Evolutionary conservation across 92 coral and sea anemone genomes (phyloP), one percentile per base, ranked within the genome.

Genomic region (Plumapathes pennacea): DNA sequence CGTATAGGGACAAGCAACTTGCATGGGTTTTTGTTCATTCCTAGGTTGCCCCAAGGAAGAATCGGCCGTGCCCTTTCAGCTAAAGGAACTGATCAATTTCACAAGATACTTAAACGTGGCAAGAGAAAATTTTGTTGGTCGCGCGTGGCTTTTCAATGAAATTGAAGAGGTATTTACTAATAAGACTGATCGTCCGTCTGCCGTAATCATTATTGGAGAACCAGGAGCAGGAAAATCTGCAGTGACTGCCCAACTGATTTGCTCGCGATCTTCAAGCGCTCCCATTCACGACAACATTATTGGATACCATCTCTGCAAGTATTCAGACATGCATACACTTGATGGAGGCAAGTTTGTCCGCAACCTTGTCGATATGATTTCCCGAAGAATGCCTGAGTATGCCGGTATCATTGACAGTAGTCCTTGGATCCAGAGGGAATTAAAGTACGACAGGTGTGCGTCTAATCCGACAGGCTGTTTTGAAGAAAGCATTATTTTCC

Each of bases 221-320:
- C 96, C 96, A 17, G 96, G 96, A 3, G 54, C 77, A 9, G 96
- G 96, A 23, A 87, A 87, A 57, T 81, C 96, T 25, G 89, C 96
- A 1, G 27, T 87, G 2, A 57, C 70, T 20, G 77, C 96, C n/a
- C 73, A 88, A 38, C 46, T 88, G n/a, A 82, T 88, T 24, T 88
- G 96, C 64, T 82, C 96, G 11, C 85, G 81, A 10, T 60, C 61
- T 20, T 82, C 96, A 12, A 88, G 67, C 24, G 46, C 56, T 10
- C 47, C 63, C 24, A 78, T 88, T 37, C 77, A 82, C 73, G 49
- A 33, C 10, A 62, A 68, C 51, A 74, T 88, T 8, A 62, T 88
- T 40, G 96, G 86, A 2, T 82, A 77, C 39, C 96, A 88, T 22
- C 24, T 88, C 17, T 88, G 96, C 44, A 80, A 56, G 30, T 49